Percentiles rank a stretch among this genome's conserved stretches.
Evolutionary conservation across 2,113 vertebrate species (phyloP).

Genomic region (Spea bombifrons): DNA sequence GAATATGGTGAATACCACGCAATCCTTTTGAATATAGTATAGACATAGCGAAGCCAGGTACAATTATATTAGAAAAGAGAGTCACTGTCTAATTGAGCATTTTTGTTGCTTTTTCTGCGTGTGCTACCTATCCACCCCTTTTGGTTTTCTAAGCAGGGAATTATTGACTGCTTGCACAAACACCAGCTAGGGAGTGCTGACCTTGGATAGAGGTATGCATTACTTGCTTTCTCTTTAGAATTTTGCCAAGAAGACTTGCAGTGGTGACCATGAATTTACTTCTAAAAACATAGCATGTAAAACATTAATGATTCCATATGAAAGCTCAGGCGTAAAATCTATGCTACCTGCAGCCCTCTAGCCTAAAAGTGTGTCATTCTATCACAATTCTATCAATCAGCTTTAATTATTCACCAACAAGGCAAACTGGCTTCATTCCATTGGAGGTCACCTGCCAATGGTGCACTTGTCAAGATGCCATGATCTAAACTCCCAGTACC

Average conservation of each 20-base stretch:
- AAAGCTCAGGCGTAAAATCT: conserved; percentile 8
- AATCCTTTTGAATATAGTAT: neutral
- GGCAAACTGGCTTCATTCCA: conserved; percentile 7
- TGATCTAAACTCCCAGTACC: conserved; percentile 3
- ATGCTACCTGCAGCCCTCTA: neutral
- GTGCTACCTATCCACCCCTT: neutral
- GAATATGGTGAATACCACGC: too few relatives aligned
- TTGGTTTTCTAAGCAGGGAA: neutral
- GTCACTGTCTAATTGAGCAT: neutral
- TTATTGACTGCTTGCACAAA: neutral
- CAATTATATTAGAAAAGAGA: neutral
- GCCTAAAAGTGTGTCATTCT: conserved; percentile 17
- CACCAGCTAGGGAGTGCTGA: too few relatives aligned
- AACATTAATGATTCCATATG: conserved; percentile 26
- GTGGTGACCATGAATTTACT: neutral
- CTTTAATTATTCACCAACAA: conserved; percentile 29
- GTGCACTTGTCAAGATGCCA: conserved; percentile 12
- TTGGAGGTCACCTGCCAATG: conserved; percentile 23
- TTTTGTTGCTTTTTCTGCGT: neutral
- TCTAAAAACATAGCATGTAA: neutral
- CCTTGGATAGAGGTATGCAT: neutral
- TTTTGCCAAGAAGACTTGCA: neutral
- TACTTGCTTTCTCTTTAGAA: neutral
- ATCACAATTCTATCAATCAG: conserved; percentile 25
- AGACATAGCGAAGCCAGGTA: neutral